These are phyloP conservation scores for Phocoena phocoena DNA, from an alignment of 2,113 vertebrate genomes.

Conservation along the genomic window DNA sequence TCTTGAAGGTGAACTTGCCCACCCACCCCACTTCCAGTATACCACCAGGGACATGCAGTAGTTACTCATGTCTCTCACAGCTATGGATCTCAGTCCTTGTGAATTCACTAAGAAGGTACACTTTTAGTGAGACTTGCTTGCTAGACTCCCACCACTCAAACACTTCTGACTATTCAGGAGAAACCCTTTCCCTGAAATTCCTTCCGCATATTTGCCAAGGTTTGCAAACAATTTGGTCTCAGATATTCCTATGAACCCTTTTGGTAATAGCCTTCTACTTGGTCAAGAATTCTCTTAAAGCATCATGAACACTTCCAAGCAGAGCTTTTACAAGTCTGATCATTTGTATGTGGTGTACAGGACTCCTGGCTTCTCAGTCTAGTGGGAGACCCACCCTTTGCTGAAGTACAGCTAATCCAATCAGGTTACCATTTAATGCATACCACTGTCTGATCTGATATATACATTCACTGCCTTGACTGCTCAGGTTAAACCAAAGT, in stretches of 20 bases:
- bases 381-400: not conserved
- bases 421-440: not conserved
- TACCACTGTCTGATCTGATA: not conserved
- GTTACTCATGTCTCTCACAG: not conserved
- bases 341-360: not conserved
- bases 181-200: not conserved
- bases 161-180: not conserved
- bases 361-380: not conserved
- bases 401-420: not conserved
- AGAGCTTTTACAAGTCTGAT: not conserved
- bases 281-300: not conserved
- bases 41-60: not conserved
- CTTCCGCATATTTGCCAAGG: not conserved
- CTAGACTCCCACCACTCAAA: not conserved
- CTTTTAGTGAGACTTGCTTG: not conserved
- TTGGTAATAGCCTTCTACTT: not conserved
- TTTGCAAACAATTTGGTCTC: not conserved
- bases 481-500: not conserved
- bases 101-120: not conserved
- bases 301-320: not conserved
- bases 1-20: not conserved
- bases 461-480: not conserved
- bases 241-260: not conserved
- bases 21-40: not conserved
- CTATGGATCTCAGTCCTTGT: not conserved